Evolutionary conservation across 2,797 vertebrate species (phyloP).

Genomic region (Nyctibius grandis): DNA sequence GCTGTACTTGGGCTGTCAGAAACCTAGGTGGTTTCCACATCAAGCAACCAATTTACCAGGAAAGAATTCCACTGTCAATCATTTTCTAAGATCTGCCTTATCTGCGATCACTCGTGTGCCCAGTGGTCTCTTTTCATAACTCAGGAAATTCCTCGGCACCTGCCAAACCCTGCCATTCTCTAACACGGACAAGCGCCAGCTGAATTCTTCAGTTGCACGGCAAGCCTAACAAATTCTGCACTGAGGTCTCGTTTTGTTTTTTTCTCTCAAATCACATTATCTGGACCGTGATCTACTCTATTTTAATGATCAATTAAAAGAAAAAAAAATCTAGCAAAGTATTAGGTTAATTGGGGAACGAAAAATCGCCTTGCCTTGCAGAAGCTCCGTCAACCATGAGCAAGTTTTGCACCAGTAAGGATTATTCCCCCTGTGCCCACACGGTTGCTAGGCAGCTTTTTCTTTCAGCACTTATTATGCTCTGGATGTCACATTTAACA

Average conservation of each 20-base stretch:
- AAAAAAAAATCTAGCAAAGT: neutral
- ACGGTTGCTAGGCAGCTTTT: conserved; percentile 53
- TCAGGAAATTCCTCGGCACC: conserved; percentile 6
- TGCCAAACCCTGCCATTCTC: conserved; percentile 32
- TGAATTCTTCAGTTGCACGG: neutral
- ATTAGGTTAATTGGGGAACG: neutral
- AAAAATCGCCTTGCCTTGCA: neutral
- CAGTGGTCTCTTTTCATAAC: conserved; percentile 15
- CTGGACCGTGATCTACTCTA: neutral
- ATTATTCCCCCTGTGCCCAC: neutral
- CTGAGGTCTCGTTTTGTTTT: neutral
- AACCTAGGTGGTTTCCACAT: conserved; percentile 7
- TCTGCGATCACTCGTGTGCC: neutral
- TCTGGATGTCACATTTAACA: conserved; percentile 25
- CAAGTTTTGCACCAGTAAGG: conserved; percentile 14
- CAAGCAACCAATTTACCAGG: neutral
- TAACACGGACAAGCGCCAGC: neutral
- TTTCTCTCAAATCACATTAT: neutral
- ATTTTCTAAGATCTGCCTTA: conserved; percentile 24
- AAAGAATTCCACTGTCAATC: conserved; percentile 18
- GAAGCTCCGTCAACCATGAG: neutral
- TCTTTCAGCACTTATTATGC: conserved; percentile 3
- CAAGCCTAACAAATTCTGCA: neutral
- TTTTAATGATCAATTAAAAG: neutral
- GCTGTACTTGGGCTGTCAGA: neutral